phyloP scores from a whole-genome alignment of 1,140 invertebrate species.

The Anoplophora glabripennis region DNA sequence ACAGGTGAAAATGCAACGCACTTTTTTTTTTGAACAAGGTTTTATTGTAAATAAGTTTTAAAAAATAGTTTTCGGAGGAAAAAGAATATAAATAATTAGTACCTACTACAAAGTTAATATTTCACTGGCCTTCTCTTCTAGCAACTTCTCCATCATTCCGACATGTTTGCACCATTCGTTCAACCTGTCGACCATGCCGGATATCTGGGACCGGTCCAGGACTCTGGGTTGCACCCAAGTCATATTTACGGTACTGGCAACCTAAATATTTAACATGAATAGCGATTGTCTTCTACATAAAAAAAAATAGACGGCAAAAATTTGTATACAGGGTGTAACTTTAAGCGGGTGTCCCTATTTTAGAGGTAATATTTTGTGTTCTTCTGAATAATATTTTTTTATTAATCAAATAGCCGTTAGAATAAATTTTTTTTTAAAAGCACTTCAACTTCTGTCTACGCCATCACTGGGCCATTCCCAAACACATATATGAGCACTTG shows the following conservation, averaged over 20 bases:
- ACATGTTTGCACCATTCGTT: constrained; percentile 83
- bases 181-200: constrained; percentile 73
- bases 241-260: constrained; percentile 68
- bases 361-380: too few species aligned
- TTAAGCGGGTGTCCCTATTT: too few species aligned
- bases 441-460: too few species aligned
- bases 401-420: too few species aligned
- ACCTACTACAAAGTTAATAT: constrained; percentile 69
- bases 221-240: constrained; percentile 92
- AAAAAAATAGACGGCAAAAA: not conserved
- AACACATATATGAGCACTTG: too few species aligned
- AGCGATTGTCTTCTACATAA: too few species aligned
- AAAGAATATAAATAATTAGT: not conserved
- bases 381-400: too few species aligned
- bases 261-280: constrained; percentile 22
- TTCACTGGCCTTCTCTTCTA: constrained; percentile 79
- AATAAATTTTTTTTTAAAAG: too few species aligned
- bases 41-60: not conserved
- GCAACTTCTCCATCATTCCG: constrained; percentile 72
- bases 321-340: too few species aligned
- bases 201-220: constrained; percentile 72
- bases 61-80: not conserved
- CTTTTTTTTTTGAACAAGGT: not conserved
- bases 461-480: too few species aligned
- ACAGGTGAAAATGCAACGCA: not conserved